Evolutionary conservation across 2,888 invertebrate species (phyloP).

Genomic region (Mimachlamys varia): DNA sequence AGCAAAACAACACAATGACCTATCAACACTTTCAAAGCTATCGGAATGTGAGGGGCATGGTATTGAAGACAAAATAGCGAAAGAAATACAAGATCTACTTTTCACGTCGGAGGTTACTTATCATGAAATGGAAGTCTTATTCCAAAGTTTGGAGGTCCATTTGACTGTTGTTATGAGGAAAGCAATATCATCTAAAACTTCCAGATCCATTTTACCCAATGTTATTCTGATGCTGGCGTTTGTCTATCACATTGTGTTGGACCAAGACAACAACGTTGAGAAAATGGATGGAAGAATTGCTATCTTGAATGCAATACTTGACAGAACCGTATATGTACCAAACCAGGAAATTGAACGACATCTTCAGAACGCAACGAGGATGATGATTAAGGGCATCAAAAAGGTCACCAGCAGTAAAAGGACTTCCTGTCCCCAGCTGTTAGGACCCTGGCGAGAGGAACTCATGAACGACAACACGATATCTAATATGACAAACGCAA

Average conservation of each 20-base stretch:
- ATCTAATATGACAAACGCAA: neutral
- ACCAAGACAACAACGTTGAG: neutral
- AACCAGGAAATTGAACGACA: neutral
- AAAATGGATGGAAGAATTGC: neutral
- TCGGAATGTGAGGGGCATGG: neutral
- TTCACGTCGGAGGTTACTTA: neutral
- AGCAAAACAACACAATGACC: neutral
- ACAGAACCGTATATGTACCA: neutral
- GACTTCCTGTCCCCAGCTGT: neutral
- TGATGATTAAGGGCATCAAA: neutral
- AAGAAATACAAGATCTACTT: slow-evolving; percentile 13
- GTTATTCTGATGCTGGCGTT: neutral
- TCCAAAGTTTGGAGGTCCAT: neutral
- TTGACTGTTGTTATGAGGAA: neutral
- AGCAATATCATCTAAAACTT: neutral
- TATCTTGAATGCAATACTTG: neutral
- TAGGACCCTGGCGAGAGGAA: neutral
- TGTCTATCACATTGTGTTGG: neutral
- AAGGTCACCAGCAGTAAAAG: neutral
- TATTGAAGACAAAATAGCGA: neutral
- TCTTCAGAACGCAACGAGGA: neutral
- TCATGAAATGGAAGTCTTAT: neutral
- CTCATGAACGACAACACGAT: neutral
- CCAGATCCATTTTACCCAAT: neutral
- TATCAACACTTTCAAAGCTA: neutral